phyloP scores from a whole-genome alignment of 1,140 invertebrate species.

The Diabrotica virgifera region DNA sequence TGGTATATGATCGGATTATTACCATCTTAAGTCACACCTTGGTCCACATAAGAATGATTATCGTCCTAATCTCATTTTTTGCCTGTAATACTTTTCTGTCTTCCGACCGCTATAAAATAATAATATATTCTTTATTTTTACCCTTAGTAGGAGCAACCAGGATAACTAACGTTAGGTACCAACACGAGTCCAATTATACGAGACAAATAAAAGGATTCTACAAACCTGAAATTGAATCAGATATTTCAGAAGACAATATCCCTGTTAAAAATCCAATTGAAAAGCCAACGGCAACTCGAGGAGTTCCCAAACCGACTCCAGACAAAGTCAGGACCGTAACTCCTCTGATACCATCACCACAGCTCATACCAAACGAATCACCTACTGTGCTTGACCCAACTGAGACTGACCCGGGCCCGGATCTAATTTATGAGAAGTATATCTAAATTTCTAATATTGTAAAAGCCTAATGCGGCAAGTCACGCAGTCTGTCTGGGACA shows the following conservation, averaged over 20 bases:
- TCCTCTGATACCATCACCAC: background rate
- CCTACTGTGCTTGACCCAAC: no score
- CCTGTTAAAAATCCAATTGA: slow-evolving; percentile 10
- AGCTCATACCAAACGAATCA: background rate
- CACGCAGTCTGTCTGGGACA: no score
- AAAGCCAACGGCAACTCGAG: background rate
- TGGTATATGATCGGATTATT: no score
- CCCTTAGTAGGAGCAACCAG: slow-evolving; percentile 6
- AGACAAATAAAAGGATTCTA: background rate
- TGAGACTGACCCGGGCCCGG: no score
- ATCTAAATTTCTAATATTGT: no score
- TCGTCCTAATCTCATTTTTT: no score
- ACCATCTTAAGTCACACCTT: no score
- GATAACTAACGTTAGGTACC: slow-evolving; percentile 13
- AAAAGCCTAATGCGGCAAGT: no score
- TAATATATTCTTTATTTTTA: background rate
- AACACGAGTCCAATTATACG: background rate
- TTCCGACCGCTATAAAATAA: no score
- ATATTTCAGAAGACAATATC: slow-evolving; percentile 9
- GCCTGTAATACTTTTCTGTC: no score
- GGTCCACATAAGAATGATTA: no score
- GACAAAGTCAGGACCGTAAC: background rate
- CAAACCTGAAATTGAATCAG: background rate
- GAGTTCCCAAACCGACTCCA: background rate
- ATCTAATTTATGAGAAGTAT: no score